A percentile compares a stretch with the other conserved stretches of the same genome.
phyloP scores from a whole-genome alignment of 2,113 vertebrate genomes.

The Prunella fulvescens region DNA sequence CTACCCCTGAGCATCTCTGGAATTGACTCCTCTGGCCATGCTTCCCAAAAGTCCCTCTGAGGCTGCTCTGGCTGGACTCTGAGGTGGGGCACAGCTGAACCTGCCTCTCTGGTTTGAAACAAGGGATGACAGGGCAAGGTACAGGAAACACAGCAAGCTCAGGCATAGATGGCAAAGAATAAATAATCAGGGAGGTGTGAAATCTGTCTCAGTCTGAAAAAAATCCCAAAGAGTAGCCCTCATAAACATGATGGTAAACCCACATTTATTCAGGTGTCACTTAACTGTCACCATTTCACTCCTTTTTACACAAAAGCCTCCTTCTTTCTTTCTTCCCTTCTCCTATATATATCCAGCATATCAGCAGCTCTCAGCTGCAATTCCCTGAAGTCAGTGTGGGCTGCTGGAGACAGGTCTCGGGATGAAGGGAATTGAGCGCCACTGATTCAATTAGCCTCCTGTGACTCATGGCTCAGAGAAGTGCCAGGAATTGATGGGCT shows the following conservation, averaged over 20 bases:
- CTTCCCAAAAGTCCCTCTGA: accelerated
- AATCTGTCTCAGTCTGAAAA: neutral
- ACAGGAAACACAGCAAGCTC: neutral
- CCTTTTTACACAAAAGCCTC: neutral
- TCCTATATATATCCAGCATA: neutral
- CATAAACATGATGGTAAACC: neutral
- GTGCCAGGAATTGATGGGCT: slow-evolving; percentile 32
- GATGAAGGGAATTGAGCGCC: slow-evolving; percentile 6
- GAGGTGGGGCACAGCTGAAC: neutral
- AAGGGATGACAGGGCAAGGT: neutral
- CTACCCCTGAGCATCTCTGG: neutral
- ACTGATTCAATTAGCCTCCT: slow-evolving; percentile 49
- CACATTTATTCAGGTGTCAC: neutral
- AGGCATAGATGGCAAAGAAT: neutral
- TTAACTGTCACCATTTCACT: neutral
- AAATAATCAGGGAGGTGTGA: neutral
- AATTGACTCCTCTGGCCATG: neutral
- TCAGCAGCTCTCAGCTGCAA: neutral
- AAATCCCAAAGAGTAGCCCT: neutral
- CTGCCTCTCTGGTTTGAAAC: neutral
- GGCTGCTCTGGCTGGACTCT: neutral
- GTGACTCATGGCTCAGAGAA: slow-evolving; percentile 7
- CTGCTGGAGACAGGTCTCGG: neutral
- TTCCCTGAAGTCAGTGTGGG: neutral
- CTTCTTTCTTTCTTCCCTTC: neutral